A percentile compares a stretch with the other conserved stretches of the same genome.
Conservation (phyloP, 2,888 invertebrate genomes). For the Seira sanloemensis region DNA sequence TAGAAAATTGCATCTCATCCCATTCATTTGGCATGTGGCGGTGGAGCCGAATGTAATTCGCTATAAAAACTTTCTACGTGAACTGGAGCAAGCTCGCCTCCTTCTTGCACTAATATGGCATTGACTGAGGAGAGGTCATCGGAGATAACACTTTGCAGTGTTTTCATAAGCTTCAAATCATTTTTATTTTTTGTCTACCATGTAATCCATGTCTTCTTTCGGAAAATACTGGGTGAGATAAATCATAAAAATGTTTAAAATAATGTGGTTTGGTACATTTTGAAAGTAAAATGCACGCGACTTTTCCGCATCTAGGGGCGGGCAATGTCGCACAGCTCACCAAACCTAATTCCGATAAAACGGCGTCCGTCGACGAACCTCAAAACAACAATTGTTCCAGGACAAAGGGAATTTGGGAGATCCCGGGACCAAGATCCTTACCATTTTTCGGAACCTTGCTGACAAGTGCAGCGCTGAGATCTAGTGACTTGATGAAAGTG, state of each 20-base stretch:
- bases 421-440: conserved; percentile 85
- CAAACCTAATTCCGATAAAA: too few species aligned
- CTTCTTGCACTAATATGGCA: conserved; percentile 1
- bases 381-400: too few species aligned
- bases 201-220: conserved; percentile 8
- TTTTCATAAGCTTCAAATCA: conserved; percentile 44
- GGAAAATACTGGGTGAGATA: conserved; percentile 27
- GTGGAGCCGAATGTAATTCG: too few species aligned
- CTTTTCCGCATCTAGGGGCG: too few species aligned
- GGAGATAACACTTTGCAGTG: conserved; percentile 16
- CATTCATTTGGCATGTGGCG: too few species aligned
- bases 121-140: not conserved
- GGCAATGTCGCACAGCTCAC: too few species aligned
- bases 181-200: conserved; percentile 36
- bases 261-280: too few species aligned
- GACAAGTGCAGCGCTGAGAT: conserved; percentile 33
- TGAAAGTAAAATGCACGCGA: too few species aligned
- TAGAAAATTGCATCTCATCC: too few species aligned
- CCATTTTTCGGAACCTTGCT: conserved; percentile 84
- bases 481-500: conserved; percentile 85
- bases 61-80: too few species aligned
- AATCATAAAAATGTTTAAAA: not conserved
- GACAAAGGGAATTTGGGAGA: conserved; percentile 74
- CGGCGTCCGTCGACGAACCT: too few species aligned
- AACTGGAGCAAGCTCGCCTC: not conserved